These are phyloP conservation scores for Maniola jurtina DNA, from an alignment of 1,140 invertebrate species.

Conservation along the genomic window DNA sequence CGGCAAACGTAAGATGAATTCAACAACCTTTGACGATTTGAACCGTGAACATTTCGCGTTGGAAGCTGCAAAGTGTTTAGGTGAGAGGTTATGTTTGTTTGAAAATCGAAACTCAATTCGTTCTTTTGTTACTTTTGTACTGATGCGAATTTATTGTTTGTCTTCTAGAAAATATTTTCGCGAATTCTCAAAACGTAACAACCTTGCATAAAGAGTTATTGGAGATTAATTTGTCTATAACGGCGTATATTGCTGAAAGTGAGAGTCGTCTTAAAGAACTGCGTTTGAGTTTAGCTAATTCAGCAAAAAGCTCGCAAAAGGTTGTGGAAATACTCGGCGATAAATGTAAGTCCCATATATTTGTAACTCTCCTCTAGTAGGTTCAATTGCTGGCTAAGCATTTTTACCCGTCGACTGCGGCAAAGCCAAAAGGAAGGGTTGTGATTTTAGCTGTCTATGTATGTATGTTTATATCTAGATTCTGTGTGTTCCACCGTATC, in stretches of 20 bases:
- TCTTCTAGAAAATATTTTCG: slow-evolving; percentile 61
- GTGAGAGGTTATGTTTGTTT: slow-evolving; percentile 69
- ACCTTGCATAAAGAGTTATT: slow-evolving; percentile 59
- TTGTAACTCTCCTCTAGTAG: too few relatives aligned
- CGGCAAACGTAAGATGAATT: slow-evolving; percentile 65
- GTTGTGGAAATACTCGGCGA: slow-evolving; percentile 63
- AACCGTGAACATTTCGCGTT: slow-evolving; percentile 60
- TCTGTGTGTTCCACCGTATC: too few relatives aligned
- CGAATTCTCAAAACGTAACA: slow-evolving; percentile 48
- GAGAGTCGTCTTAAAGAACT: slow-evolving; percentile 55
- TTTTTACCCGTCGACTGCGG: too few relatives aligned
- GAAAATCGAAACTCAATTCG: slow-evolving; percentile 54
- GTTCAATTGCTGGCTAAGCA: too few relatives aligned
- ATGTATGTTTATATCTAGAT: too few relatives aligned
- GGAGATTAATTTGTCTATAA: slow-evolving; percentile 67
- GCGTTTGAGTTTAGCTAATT: slow-evolving; percentile 54
- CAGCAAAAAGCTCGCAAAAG: slow-evolving; percentile 59
- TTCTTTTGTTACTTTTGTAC: slow-evolving; percentile 51
- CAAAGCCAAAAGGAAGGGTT: too few relatives aligned
- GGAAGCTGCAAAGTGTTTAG: slow-evolving; percentile 57
- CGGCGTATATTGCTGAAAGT: slow-evolving; percentile 71
- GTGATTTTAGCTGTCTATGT: too few relatives aligned
- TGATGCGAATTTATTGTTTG: slow-evolving; percentile 31
- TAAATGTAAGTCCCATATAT: slow-evolving; percentile 51
- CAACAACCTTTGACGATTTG: slow-evolving; percentile 60